Evolutionary conservation across 2,113 vertebrate species (phyloP).

Genomic region (Clarias magur): DNA sequence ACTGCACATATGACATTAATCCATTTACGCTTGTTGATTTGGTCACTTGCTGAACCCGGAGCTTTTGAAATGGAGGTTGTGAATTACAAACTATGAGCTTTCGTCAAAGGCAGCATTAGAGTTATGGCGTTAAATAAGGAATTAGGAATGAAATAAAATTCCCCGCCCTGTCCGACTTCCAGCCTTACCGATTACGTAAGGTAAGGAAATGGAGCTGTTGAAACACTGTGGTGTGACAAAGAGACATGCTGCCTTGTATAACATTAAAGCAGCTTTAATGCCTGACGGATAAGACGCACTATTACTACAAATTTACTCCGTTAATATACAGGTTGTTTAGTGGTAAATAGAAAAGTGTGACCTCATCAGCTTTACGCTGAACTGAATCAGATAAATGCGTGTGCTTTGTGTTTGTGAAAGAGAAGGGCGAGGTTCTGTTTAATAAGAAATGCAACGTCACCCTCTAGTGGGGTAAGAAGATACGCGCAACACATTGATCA

Average conservation of each 20-base stretch:
- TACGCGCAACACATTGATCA: neutral
- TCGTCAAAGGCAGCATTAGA: neutral
- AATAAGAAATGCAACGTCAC: neutral
- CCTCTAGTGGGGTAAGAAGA: slow-evolving; percentile 10
- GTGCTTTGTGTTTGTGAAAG: neutral
- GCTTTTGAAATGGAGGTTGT: neutral
- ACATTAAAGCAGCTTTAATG: neutral
- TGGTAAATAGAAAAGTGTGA: no score
- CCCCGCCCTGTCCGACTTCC: neutral
- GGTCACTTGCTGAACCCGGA: neutral
- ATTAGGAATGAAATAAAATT: neutral
- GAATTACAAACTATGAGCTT: neutral
- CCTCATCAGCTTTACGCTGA: no score
- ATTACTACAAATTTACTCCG: no score
- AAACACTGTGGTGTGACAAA: neutral
- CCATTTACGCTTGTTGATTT: neutral
- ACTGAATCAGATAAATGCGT: neutral
- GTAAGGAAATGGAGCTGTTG: neutral
- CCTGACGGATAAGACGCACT: neutral
- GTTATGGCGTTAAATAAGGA: neutral
- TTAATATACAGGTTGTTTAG: no score
- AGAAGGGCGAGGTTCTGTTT: neutral
- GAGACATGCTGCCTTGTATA: neutral
- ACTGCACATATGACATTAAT: neutral
- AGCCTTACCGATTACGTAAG: neutral